Evolutionary conservation across 2,113 vertebrate species (phyloP).

Genomic region (Nesoenas mayeri): DNA sequence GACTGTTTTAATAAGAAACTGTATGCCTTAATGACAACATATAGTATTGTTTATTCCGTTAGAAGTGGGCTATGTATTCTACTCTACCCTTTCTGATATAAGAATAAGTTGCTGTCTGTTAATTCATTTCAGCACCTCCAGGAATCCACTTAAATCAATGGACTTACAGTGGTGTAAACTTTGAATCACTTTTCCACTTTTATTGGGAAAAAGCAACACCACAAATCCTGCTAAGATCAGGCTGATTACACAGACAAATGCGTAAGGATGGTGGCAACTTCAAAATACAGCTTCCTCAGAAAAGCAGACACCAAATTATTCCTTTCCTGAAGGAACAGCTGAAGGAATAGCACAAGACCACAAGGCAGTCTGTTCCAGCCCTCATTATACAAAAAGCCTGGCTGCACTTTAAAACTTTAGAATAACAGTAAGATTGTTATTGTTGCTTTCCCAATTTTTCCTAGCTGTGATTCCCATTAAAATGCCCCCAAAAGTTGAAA

Average conservation of each 20-base stretch:
- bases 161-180: background rate
- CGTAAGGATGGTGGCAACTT: background rate
- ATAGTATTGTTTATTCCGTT: background rate
- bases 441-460: background rate
- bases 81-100: background rate
- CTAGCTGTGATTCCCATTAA: background rate
- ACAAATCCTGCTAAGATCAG: background rate
- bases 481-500: background rate
- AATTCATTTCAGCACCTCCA: background rate
- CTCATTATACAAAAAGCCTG: background rate
- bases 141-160: background rate
- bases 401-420: background rate
- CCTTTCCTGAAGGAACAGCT: background rate
- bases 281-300: background rate
- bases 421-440: background rate
- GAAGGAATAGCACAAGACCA: background rate
- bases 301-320: background rate
- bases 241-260: background rate
- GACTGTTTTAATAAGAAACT: slow-evolving; percentile 20
- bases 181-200: background rate
- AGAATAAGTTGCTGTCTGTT: background rate
- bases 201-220: background rate
- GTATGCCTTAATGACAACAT: background rate
- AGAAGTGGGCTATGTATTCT: background rate
- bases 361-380: background rate